Evolutionary conservation across 2,888 invertebrate species (phyloP), one percentile per base, ranked within the genome.

Genomic region (Ormyrus rosae): DNA sequence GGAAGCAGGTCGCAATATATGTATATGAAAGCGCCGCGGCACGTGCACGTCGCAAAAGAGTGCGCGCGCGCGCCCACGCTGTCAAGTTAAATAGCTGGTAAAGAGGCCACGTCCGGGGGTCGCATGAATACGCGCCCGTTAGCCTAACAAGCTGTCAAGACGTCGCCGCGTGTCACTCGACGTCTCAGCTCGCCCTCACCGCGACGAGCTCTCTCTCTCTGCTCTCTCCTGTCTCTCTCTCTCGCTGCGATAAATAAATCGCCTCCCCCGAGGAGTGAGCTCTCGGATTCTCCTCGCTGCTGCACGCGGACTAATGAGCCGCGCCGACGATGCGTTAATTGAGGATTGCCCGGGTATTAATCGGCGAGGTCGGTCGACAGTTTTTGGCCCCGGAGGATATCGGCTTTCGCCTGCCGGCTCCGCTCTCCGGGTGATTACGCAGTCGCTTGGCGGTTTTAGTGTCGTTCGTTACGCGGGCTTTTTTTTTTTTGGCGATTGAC

Each of bases 91-190:
- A 84, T 68, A 81, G 81, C 72, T 48, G 71, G 76, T 72, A 81
- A 85, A 86, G 86, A 86, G 85, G 83, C 85, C 84, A 83, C 85
- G 84, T 56, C n/a, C 72, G 72, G 68, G 34, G 56, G 63, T 74
- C 78, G 71, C 75, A 80, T 67, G 84, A 58, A 70, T 58, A 10
- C 70, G 70, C 48, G 84, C 82, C 86, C 87, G 88, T 89, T 88
- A 89, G 86, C 85, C 86, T 90, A 90, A 90, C 90, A 90, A 90
- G 90, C 90, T 90, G 90, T 90, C 90, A 90, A 90, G 90, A 90
- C 90, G 90, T 90, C 90, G 90, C 85, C 89, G 89, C 89, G 88
- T 89, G 90, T 89, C 90, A 90, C 89, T 89, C 88, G 86, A 85
- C 86, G 86, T 87, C 89, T 88, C 86, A 34, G 34, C 34, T 34